phyloP scores from a whole-genome alignment of 2,797 vertebrate species.

The Rhinoraja longicauda region DNA sequence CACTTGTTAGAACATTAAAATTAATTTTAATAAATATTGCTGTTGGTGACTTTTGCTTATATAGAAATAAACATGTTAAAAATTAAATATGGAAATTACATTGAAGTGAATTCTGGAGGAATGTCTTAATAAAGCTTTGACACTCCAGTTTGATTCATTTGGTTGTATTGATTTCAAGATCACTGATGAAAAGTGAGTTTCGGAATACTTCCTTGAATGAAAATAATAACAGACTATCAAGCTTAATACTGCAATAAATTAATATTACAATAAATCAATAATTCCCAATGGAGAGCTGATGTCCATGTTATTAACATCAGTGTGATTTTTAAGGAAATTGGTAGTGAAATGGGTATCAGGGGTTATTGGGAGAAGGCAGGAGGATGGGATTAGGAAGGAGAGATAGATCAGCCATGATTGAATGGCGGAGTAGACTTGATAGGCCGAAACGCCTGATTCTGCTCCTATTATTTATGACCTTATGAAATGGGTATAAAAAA shows the following conservation, averaged over 20 bases:
- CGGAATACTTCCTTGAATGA: background rate
- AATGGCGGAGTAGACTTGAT: too few relatives aligned
- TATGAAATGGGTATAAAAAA: too few relatives aligned
- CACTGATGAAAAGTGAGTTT: background rate
- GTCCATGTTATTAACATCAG: background rate
- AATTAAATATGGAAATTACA: slow-evolving; percentile 20
- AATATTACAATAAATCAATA: background rate
- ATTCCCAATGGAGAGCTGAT: background rate
- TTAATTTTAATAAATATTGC: slow-evolving; percentile 52
- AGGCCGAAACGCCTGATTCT: too few relatives aligned
- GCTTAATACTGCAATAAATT: slow-evolving; percentile 15
- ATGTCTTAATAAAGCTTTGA: background rate
- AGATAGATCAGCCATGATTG: too few relatives aligned
- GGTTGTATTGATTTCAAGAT: background rate
- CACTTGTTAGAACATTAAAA: slow-evolving; percentile 45
- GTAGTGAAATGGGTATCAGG: background rate
- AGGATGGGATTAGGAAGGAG: too few relatives aligned
- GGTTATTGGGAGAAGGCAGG: too few relatives aligned
- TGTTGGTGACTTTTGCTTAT: background rate
- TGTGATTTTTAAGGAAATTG: background rate
- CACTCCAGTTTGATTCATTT: background rate
- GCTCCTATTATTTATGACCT: too few relatives aligned
- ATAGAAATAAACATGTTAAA: background rate
- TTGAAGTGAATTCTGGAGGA: too few relatives aligned
- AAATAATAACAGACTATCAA: background rate